Evolutionary conservation across 2,113 vertebrate species (phyloP), one percentile per base, ranked within the genome.

Genomic region (Ammodytes marinus): DNA sequence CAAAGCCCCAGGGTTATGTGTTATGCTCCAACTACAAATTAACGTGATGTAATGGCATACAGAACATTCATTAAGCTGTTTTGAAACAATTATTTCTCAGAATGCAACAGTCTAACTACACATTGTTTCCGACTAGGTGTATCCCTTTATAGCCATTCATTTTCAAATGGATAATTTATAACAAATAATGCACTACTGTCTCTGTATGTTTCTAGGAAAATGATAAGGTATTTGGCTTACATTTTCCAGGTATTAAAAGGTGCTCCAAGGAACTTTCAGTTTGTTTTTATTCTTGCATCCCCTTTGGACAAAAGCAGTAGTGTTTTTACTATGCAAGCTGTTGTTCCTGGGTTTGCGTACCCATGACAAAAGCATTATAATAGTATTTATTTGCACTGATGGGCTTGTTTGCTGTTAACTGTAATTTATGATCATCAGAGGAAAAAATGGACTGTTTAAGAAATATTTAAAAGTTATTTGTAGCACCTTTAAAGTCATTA

Each of bases 21-120:
- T 55, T 53, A 59, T 47, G 27, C 47, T 57, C 57, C 59, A 64
- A 39, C 17, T 69, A 37, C 57, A 59, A 43, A 53, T 10, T 8
- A 50, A 45, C 61, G 6, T 60, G 37, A 75, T 82, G 42, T 63
- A 68, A 72, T 45, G 35, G 67, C 60, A 35, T 49, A 12, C 15
- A 65, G 74, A 64, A 60, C 55, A 64, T 70, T 81, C 47, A 76
- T 74, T 76, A 35, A 42, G 66, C 69, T 57, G 35, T 67, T 79
- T 71, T 1, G 7, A 64, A 77, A 78, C 74, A 82, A 61, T 79
- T 89, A 82, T 75, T 27, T 60, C 65, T 49, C 64, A 52, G 14
- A 69, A 82, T 0, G 9, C 5, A 8, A 15, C 39, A 52, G 14
- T 72, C 66, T 57, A 47, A 43, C 47, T 39, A 27, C 78, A 49